Conservation (phyloP, 2,888 invertebrate genomes). For the Limnephilus marmoratus region DNA sequence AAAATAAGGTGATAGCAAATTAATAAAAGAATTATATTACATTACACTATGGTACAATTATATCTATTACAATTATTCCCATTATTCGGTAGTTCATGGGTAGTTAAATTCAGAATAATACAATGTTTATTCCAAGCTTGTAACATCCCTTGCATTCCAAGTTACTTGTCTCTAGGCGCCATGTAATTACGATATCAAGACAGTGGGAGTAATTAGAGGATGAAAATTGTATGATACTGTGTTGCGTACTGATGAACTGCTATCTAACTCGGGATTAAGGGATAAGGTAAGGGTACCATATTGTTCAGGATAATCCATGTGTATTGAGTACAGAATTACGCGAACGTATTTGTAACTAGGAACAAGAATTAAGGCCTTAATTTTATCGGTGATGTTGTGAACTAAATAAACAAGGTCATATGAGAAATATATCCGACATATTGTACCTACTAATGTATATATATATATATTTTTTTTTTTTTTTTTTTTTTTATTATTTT, state of each 20-base stretch:
- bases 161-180: neutral
- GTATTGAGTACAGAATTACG: neutral
- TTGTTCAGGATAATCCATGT: neutral
- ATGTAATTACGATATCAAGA: neutral
- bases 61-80: neutral
- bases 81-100: neutral
- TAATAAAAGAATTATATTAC: no score
- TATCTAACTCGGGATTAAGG: neutral
- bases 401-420: no score
- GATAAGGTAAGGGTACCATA: neutral
- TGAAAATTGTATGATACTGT: neutral
- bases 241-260: neutral
- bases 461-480: no score
- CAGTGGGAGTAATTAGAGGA: neutral
- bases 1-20: no score
- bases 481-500: no score
- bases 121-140: neutral
- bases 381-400: neutral
- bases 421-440: no score
- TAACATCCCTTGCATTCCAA: neutral
- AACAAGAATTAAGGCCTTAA: neutral
- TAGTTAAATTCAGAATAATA: neutral
- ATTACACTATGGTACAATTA: no score
- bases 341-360: neutral
- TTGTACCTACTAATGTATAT: no score